Evolutionary conservation across 2,888 invertebrate genomes (phyloP), one percentile per base, ranked within the genome.

Genomic region (Aspidiotus rigidus): DNA sequence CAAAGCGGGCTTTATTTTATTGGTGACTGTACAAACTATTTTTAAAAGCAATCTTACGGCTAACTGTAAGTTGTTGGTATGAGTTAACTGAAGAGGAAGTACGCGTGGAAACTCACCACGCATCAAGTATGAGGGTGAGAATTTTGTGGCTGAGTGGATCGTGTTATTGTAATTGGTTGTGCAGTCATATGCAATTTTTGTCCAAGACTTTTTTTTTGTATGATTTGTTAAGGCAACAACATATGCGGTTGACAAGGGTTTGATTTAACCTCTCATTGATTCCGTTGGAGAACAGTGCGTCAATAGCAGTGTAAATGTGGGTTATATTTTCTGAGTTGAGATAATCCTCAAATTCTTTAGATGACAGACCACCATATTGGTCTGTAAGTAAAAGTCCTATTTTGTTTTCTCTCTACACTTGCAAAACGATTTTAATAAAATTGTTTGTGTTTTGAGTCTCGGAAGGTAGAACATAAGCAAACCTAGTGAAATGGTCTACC

Each of bases 401-500:
- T 53, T 70, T 55, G 0, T 63, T 60, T 9, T 17, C 42, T 17
- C 56, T 15, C 40, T 9, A 9, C 9, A 49, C 17, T 15, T 42
- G 17, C 1, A 28, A 54, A 13, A 69, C 8, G 64, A 75, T 60
- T 71, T 74, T 74, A 39, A 75, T 73, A 57, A 75, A 75, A 67
- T 75, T 74, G 11, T 72, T 71, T 28, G 74, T 71, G 28, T 16
- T 72, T 71, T 76, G 73, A n/a, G 72, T 73, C 59, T 72, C 74
- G 49, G 75, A 75, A 17, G 75, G 74, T 44, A 70, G 28, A 66
- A 74, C 74, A 57, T 67, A 74, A 8, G 73, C 74, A 55, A 73
- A 75, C 62, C 74, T 72, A 16, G 75, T 74, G 57, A 74, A 74
- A 59, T 74, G 74, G 56, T 75, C 74, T 16, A 74, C 72, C 28